phyloP scores from a whole-genome alignment of 2,888 invertebrate genomes.

The Sarcophaga rosellei region DNA sequence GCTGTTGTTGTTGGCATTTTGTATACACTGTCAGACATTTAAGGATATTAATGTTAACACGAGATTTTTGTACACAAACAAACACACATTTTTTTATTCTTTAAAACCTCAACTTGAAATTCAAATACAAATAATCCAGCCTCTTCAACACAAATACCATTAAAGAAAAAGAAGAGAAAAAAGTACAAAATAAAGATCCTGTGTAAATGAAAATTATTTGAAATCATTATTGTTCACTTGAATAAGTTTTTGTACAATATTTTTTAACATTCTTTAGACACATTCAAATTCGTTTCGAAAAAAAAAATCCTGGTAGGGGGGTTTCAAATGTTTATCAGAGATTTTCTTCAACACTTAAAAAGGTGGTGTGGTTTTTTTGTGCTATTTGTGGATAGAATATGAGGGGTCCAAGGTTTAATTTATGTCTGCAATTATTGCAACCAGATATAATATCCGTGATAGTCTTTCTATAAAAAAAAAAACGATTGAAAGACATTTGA shows the following conservation, averaged over 20 bases:
- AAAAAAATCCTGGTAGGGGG: constrained; percentile 47
- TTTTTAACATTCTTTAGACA: constrained; percentile 36
- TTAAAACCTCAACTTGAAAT: constrained; percentile 45
- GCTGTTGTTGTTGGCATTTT: constrained; percentile 53
- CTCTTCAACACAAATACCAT: constrained; percentile 41
- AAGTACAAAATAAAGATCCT: constrained; percentile 24
- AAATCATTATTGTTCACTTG: constrained; percentile 69
- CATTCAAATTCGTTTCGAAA: constrained; percentile 26
- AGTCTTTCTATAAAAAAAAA: constrained; percentile 51
- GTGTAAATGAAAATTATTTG: constrained; percentile 67
- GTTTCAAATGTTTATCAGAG: constrained; percentile 56
- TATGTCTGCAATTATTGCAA: constrained; percentile 76
- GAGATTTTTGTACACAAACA: constrained; percentile 62
- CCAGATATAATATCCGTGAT: constrained; percentile 70
- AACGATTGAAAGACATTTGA: constrained; percentile 41
- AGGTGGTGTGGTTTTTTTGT: constrained; percentile 34
- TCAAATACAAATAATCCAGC: constrained; percentile 47
- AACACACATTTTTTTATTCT: not conserved
- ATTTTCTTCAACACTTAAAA: constrained; percentile 33
- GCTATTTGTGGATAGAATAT: not conserved
- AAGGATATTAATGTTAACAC: constrained; percentile 69
- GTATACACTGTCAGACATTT: constrained; percentile 60
- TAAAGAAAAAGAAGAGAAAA: constrained; percentile 3
- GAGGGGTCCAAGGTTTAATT: constrained; percentile 61
- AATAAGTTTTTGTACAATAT: constrained; percentile 57